These are phyloP conservation scores for Caiman crocodilus DNA, from an alignment of 2,797 vertebrate species.

Conservation along the genomic window DNA sequence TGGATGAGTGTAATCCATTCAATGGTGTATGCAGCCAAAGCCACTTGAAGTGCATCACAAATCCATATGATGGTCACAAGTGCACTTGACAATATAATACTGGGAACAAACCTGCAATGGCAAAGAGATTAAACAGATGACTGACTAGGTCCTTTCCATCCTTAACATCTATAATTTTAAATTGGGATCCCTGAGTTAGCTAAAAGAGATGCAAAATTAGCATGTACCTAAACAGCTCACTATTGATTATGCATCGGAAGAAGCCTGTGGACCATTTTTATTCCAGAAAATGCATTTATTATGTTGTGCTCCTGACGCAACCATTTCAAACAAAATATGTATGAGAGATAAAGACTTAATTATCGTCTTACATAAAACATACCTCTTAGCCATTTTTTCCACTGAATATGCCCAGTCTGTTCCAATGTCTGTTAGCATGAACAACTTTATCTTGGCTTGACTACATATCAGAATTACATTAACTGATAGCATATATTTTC, in stretches of 20 bases:
- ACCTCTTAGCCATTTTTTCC: neutral
- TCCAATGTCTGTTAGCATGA: neutral
- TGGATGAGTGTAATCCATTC: constrained; percentile 48
- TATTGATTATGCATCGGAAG: neutral
- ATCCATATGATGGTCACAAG: constrained; percentile 21
- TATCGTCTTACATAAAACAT: neutral
- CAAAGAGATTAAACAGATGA: neutral
- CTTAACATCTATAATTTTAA: neutral
- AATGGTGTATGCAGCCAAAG: constrained; percentile 42
- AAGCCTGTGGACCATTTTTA: neutral
- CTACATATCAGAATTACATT: neutral
- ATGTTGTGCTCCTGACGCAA: neutral
- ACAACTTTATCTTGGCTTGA: neutral
- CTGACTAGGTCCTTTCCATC: neutral
- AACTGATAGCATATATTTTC: no score
- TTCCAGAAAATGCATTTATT: neutral
- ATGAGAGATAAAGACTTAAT: neutral
- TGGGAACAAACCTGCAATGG: neutral
- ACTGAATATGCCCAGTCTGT: neutral
- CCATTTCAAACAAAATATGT: neutral
- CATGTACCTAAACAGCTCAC: neutral
- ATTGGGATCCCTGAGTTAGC: neutral
- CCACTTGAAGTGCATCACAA: constrained; percentile 31
- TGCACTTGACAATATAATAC: neutral
- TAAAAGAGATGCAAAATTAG: constrained; percentile 3